A percentile compares a stretch with the other conserved stretches of the same genome.
phyloP scores from a whole-genome alignment of 1,140 invertebrate species.

The Centruroides sculpturatus region DNA sequence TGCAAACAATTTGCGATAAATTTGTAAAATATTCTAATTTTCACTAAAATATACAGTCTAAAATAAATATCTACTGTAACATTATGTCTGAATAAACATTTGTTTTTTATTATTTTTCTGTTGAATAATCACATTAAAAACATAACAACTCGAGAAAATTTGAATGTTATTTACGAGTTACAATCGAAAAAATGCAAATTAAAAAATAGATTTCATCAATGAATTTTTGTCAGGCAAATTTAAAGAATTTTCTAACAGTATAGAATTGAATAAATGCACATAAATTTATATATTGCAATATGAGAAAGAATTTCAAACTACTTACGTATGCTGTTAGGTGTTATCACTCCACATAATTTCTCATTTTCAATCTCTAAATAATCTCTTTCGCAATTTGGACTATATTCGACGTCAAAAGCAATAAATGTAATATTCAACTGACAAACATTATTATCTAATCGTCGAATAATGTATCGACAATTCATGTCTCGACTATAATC shows the following conservation, averaged over 20 bases:
- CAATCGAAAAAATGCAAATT: too few species aligned
- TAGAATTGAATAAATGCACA: neutral
- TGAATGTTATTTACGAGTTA: too few species aligned
- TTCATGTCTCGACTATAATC: conserved; percentile 16
- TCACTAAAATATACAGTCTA: too few species aligned
- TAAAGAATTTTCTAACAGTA: neutral
- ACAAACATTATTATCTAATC: conserved; percentile 12
- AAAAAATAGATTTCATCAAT: too few species aligned
- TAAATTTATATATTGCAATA: neutral
- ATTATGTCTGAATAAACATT: too few species aligned
- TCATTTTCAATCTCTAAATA: conserved; percentile 21
- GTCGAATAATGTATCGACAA: conserved; percentile 16
- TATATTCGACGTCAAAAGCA: conserved; percentile 20
- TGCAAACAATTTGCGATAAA: too few species aligned
- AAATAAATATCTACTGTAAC: too few species aligned
- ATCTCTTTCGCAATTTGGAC: conserved; percentile 20
- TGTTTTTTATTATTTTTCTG: too few species aligned
- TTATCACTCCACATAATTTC: conserved; percentile 17
- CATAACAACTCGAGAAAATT: too few species aligned
- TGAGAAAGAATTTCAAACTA: neutral
- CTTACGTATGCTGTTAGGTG: conserved; percentile 10
- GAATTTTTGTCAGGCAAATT: neutral
- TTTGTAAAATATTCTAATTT: too few species aligned
- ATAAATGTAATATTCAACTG: conserved; percentile 19
- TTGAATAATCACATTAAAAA: too few species aligned